Conservation (phyloP, 2,888 invertebrate genomes). For the Drosophila longiperda region DNA sequence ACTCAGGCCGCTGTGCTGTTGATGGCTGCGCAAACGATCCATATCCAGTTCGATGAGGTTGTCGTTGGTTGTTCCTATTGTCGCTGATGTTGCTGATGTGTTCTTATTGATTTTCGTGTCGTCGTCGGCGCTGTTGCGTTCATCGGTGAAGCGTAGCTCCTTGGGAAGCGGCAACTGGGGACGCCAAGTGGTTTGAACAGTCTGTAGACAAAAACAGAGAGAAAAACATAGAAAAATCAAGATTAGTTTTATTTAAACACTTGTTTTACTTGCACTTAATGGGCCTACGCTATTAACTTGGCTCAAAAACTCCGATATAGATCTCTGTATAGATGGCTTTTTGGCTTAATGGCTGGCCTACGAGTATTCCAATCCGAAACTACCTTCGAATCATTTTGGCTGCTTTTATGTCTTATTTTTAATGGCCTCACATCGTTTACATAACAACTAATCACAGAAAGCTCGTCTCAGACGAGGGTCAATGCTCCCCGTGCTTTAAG, state of each 20-base stretch:
- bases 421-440: conserved; percentile 59
- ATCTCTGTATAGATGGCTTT: conserved; percentile 14
- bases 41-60: conserved; percentile 50
- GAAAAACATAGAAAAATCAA: conserved; percentile 40
- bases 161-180: conserved; percentile 85
- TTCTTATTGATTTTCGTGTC: conserved; percentile 59
- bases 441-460: conserved; percentile 47
- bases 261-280: conserved; percentile 64
- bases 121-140: conserved; percentile 69
- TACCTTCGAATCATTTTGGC: background rate
- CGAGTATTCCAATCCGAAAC: conserved; percentile 1
- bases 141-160: conserved; percentile 80
- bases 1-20: conserved; percentile 45
- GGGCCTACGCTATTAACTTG: conserved; percentile 40
- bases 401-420: conserved; percentile 39
- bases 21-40: conserved; percentile 64
- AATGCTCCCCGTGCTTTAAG: conserved; percentile 41
- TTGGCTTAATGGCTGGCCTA: background rate
- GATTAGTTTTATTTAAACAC: conserved; percentile 63
- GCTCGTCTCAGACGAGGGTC: conserved; percentile 50
- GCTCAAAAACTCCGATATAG: conserved; percentile 55
- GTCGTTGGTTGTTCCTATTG: conserved; percentile 25
- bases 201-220: conserved; percentile 67
- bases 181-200: conserved; percentile 85
- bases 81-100: conserved; percentile 80